Conservation (phyloP, 2,797 vertebrate species). For the Oryzias sinensis region DNA sequence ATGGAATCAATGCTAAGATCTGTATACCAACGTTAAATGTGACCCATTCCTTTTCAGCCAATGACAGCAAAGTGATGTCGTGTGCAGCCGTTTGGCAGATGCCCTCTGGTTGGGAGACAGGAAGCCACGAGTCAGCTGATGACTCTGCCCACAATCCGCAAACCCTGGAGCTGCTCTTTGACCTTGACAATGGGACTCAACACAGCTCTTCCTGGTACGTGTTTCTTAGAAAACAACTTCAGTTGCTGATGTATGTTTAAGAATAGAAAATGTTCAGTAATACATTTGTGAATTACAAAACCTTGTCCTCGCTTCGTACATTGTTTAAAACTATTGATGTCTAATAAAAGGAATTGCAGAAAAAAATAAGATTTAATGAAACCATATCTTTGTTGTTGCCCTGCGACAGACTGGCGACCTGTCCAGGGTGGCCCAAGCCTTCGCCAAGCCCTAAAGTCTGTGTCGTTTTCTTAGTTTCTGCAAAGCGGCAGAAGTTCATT, state of each 20-base stretch:
- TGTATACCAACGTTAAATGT: too few species aligned
- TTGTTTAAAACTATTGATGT: too few species aligned
- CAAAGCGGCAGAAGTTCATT: too few species aligned
- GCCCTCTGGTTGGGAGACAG: constrained; percentile 93
- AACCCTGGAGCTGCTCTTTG: constrained; percentile 96
- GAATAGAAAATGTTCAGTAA: not conserved
- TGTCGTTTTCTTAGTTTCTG: too few species aligned
- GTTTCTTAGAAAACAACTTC: constrained; percentile 67
- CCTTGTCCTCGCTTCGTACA: too few species aligned
- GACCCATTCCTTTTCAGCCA: constrained; percentile 72
- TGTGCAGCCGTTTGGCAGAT: constrained; percentile 95
- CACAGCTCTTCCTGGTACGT: constrained; percentile 92
- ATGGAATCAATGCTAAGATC: too few species aligned
- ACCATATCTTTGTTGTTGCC: too few species aligned
- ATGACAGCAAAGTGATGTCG: constrained; percentile 90
- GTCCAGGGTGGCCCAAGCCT: too few species aligned
- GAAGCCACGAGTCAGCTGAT: constrained; percentile 93
- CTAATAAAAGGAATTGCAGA: not conserved
- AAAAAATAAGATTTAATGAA: not conserved
- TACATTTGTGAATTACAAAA: too few species aligned
- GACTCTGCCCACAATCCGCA: constrained; percentile 94
- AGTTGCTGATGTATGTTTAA: constrained; percentile 9
- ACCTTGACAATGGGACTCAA: constrained; percentile 88
- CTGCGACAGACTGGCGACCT: too few species aligned
- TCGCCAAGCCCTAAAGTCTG: too few species aligned